These are phyloP conservation scores for Gasteruption jaculator DNA, from an alignment of 2,888 invertebrate genomes.

Conservation along the genomic window DNA sequence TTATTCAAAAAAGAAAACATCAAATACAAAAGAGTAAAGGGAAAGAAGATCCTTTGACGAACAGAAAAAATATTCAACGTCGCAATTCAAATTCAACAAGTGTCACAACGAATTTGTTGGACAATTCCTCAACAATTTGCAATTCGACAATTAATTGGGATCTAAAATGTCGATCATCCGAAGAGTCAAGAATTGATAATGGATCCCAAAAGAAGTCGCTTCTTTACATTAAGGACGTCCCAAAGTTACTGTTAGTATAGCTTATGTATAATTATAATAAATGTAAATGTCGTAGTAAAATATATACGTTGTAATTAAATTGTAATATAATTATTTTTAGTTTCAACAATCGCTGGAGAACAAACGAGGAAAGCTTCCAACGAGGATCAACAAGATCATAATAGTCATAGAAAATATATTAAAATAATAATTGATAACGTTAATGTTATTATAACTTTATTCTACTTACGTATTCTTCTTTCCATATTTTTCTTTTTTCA, in stretches of 20 bases:
- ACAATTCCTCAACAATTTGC: conserved; percentile 32
- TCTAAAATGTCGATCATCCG: conserved; percentile 33
- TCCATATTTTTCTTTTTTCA: too few species aligned
- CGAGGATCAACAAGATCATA: conserved; percentile 7
- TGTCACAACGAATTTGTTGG: not conserved
- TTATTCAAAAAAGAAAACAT: conserved; percentile 30
- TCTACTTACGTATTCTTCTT: too few species aligned
- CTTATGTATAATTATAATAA: not conserved
- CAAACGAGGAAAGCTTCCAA: conserved; percentile 27
- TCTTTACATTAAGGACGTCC: conserved; percentile 41
- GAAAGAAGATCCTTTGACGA: conserved; percentile 5
- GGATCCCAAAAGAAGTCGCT: conserved; percentile 17
- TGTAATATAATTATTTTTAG: not conserved
- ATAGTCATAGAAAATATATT: too few species aligned
- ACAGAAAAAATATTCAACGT: conserved; percentile 4
- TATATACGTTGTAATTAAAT: conserved; percentile 3
- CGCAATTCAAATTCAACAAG: conserved; percentile 5
- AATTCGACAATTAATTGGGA: conserved; percentile 41
- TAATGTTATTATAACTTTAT: too few species aligned
- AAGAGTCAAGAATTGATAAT: conserved; percentile 13
- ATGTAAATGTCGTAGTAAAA: not conserved
- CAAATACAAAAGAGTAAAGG: conserved; percentile 20
- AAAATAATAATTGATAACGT: too few species aligned
- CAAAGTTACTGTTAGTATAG: conserved; percentile 35
- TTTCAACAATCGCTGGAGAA: conserved; percentile 28